phyloP scores from a whole-genome alignment of 1,140 invertebrate genomes.

The Tetramorium alpestre region DNA sequence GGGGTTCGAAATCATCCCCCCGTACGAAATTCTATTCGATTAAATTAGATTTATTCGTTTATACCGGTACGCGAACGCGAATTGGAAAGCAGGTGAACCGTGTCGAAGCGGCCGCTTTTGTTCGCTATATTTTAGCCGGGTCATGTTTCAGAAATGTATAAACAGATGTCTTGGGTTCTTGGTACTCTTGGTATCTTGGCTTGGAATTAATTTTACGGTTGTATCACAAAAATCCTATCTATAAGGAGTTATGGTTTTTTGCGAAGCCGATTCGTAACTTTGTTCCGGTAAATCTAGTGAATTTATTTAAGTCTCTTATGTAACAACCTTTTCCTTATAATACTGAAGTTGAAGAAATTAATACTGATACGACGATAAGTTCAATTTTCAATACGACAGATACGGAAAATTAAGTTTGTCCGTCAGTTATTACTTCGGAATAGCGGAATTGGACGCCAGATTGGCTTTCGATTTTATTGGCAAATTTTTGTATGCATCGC shows the following conservation, averaged over 20 bases:
- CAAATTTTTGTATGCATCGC: conserved; percentile 34
- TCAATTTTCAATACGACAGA: conserved; percentile 33
- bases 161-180: not conserved
- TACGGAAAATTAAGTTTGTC: conserved; percentile 30
- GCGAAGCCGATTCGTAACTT: not conserved
- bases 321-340: not conserved
- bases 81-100: not conserved
- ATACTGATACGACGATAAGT: conserved; percentile 5
- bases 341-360: not conserved
- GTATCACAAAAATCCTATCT: too few relatives aligned
- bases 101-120: not conserved
- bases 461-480: conserved; percentile 58
- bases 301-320: not conserved
- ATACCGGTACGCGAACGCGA: not conserved
- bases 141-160: not conserved
- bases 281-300: not conserved
- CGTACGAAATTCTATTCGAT: conserved; percentile 65
- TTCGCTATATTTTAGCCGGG: not conserved
- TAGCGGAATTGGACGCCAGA: conserved; percentile 26
- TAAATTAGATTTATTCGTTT: conserved; percentile 67
- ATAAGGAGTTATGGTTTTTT: not conserved
- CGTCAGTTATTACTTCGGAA: not conserved
- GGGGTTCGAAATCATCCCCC: conserved; percentile 58
- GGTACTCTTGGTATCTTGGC: too few relatives aligned
- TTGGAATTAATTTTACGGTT: too few relatives aligned